These are phyloP conservation scores for Machaerirhynchus nigripectus DNA, from an alignment of 2,113 vertebrate genomes.

Conservation along the genomic window DNA sequence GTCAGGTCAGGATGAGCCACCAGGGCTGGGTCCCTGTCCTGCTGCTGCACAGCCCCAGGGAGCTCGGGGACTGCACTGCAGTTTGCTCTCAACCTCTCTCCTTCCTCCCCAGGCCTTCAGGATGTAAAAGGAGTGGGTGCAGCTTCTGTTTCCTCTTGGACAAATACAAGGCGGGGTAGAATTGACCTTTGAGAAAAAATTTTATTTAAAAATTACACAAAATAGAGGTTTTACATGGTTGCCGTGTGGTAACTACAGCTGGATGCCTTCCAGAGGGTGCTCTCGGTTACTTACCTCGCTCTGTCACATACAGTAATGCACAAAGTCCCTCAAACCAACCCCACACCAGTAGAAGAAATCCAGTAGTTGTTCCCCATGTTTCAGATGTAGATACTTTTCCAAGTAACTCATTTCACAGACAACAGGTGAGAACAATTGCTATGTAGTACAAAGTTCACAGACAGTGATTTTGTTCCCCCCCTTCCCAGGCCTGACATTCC, in stretches of 20 bases:
- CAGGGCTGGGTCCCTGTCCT: not conserved
- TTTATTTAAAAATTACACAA: constrained; percentile 76
- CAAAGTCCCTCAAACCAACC: not conserved
- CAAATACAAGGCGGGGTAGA: not conserved
- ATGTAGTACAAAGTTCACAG: constrained; percentile 29
- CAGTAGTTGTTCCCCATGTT: not conserved
- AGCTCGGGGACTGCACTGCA: not conserved
- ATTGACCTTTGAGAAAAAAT: constrained; percentile 45
- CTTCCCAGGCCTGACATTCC: not conserved
- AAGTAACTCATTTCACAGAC: constrained; percentile 10
- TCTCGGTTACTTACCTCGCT: constrained; percentile 49
- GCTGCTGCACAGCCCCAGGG: not conserved
- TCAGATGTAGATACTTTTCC: not conserved
- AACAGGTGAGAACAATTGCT: constrained; percentile 1
- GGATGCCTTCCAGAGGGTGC: not conserved
- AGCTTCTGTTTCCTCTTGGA: not conserved
- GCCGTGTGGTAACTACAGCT: constrained; percentile 23
- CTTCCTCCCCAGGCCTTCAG: not conserved
- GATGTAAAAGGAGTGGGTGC: not conserved
- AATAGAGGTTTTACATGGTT: constrained; percentile 70
- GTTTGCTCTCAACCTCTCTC: not conserved
- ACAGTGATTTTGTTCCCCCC: not conserved
- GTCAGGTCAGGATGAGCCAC: not conserved
- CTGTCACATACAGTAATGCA: not conserved
- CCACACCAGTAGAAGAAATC: not conserved